Evolutionary conservation across 2,888 invertebrate genomes (phyloP).

Genomic region (Cephus runcator): DNA sequence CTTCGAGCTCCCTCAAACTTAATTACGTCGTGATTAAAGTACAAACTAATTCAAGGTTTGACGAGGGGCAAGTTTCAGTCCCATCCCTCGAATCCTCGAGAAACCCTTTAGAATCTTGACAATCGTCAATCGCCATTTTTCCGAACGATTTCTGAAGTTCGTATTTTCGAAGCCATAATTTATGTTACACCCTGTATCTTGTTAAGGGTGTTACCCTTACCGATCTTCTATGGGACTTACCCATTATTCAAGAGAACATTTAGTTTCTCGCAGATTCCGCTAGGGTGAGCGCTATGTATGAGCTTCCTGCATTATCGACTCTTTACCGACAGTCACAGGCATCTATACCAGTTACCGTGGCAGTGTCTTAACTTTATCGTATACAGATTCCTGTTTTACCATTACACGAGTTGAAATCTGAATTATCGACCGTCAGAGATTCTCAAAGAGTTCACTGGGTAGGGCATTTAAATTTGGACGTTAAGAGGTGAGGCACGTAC

Average conservation of each 20-base stretch:
- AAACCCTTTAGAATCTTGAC: neutral
- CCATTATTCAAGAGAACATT: neutral
- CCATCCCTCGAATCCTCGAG: neutral
- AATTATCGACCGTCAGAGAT: constrained; percentile 34
- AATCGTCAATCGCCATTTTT: neutral
- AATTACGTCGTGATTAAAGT: constrained; percentile 43
- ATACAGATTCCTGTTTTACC: too few species aligned
- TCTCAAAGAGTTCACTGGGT: constrained; percentile 34
- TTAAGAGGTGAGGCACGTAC: constrained; percentile 51
- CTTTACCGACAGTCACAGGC: too few species aligned
- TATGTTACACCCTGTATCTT: neutral
- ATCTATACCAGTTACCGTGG: too few species aligned
- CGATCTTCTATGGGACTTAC: neutral
- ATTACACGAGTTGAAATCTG: too few species aligned
- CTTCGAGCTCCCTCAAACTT: constrained; percentile 37
- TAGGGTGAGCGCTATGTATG: neutral
- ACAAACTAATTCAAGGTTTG: constrained; percentile 11
- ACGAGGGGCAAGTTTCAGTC: neutral
- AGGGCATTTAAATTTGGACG: constrained; percentile 26
- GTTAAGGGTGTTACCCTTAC: neutral
- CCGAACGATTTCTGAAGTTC: neutral
- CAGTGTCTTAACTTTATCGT: too few species aligned
- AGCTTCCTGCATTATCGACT: neutral
- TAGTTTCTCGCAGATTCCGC: neutral
- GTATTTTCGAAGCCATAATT: neutral